These are phyloP conservation scores for Drosophila buzzatii DNA, from an alignment of 2,888 invertebrate genomes.

Conservation along the genomic window DNA sequence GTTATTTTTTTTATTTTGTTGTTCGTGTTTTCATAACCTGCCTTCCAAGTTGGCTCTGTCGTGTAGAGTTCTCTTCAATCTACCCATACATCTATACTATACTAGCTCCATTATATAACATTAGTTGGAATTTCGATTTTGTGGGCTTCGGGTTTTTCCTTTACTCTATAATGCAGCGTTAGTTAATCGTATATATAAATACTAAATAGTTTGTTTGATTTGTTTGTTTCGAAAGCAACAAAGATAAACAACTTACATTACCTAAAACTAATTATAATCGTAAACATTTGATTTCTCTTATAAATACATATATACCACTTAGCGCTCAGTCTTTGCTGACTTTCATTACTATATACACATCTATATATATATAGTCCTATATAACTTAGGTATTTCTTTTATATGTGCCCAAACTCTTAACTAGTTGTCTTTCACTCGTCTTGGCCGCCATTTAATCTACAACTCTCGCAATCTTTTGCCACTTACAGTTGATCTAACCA, in stretches of 20 bases:
- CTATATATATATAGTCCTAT: constrained; percentile 40
- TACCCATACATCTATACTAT: constrained; percentile 6
- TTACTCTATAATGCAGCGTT: constrained; percentile 14
- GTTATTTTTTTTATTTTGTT: not conserved
- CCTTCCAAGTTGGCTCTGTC: constrained; percentile 57
- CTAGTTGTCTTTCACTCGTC: constrained; percentile 29
- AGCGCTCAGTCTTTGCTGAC: constrained; percentile 70
- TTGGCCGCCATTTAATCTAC: constrained; percentile 45
- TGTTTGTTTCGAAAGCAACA: constrained; percentile 13
- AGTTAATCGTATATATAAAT: constrained; percentile 18
- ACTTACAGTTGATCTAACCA: constrained; percentile 96
- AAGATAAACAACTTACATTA: constrained; percentile 29
- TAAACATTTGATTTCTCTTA: constrained; percentile 22
- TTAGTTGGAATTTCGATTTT: constrained; percentile 26
- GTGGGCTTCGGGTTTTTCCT: constrained; percentile 28
- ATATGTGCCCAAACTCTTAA: constrained; percentile 39
- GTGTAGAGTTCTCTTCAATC: constrained; percentile 37
- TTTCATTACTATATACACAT: constrained; percentile 37
- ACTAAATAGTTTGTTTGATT: constrained; percentile 10
- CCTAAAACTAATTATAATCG: constrained; percentile 40
- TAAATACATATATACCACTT: constrained; percentile 42
- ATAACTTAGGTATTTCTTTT: constrained; percentile 58
- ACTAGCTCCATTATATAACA: constrained; percentile 8
- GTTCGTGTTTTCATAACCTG: constrained; percentile 73
- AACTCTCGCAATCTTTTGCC: constrained; percentile 55